phyloP scores from a whole-genome alignment of 2,113 vertebrate species.

The Leucopternis melanops region DNA sequence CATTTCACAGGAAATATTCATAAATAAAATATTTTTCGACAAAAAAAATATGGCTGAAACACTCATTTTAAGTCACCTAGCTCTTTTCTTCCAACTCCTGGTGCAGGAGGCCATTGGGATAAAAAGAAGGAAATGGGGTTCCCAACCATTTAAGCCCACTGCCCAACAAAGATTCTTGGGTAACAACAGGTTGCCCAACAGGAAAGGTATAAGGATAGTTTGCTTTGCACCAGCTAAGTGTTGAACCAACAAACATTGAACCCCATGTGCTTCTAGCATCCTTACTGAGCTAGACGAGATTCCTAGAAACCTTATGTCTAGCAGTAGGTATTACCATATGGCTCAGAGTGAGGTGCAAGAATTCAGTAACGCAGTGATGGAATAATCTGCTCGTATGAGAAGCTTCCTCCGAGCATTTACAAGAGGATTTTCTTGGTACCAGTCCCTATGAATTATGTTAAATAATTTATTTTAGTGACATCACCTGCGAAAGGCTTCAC shows the following conservation, averaged over 20 bases:
- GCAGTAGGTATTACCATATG: constrained; percentile 51
- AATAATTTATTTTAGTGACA: not conserved
- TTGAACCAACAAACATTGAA: constrained; percentile 55
- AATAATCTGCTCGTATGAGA: not conserved
- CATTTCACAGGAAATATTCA: not conserved
- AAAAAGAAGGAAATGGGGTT: not conserved
- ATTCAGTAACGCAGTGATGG: constrained; percentile 22
- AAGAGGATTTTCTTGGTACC: not conserved
- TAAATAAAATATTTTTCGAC: not conserved
- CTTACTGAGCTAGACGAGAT: constrained; percentile 10
- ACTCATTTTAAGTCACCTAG: not conserved
- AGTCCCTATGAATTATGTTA: not conserved
- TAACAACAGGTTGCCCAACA: not conserved
- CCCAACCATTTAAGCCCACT: not conserved
- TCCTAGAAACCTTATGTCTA: constrained; percentile 52
- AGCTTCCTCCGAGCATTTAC: not conserved
- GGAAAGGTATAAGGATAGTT: not conserved
- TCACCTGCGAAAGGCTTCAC: not conserved
- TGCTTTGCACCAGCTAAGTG: not conserved
- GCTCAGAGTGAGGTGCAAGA: constrained; percentile 34
- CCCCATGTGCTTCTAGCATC: constrained; percentile 37
- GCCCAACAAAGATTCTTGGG: not conserved
- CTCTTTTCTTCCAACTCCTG: not conserved
- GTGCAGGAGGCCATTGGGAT: not conserved
- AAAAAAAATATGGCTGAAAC: not conserved